Evolutionary conservation across 2,113 vertebrate species (phyloP).

Genomic region (Platanista minor): DNA sequence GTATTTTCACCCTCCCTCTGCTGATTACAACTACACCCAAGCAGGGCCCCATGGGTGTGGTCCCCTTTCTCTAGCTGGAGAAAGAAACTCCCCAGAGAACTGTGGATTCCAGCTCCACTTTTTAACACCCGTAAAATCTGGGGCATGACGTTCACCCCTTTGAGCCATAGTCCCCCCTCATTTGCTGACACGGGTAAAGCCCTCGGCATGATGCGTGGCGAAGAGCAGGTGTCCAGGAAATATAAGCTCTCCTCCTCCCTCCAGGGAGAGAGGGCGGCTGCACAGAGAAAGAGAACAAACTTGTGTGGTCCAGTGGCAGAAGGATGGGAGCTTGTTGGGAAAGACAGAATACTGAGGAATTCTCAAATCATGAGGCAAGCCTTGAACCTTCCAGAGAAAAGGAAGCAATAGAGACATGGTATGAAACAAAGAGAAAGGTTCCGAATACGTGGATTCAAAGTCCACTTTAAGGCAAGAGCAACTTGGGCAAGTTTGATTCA

Average conservation of each 20-base stretch:
- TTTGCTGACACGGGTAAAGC: neutral
- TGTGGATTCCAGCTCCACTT: neutral
- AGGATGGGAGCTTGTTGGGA: neutral
- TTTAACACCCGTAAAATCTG: neutral
- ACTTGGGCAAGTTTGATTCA: neutral
- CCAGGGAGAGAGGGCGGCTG: neutral
- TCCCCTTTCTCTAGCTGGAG: neutral
- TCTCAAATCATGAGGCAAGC: neutral
- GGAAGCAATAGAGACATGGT: neutral
- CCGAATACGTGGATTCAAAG: accelerated
- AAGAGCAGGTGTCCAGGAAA: neutral
- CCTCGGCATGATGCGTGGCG: neutral
- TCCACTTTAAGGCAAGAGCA: neutral
- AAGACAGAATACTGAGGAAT: neutral
- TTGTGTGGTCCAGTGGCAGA: accelerated
- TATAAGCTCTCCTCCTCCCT: neutral
- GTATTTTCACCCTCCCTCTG: neutral
- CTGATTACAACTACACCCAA: neutral
- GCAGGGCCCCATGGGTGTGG: neutral
- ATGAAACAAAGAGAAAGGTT: neutral
- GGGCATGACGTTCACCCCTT: neutral
- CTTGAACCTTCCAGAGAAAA: neutral
- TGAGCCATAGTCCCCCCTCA: neutral
- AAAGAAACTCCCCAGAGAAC: neutral
- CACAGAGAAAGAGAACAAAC: neutral